Conservation (phyloP, 2,797 vertebrate species). For the Nasua narica region DNA sequence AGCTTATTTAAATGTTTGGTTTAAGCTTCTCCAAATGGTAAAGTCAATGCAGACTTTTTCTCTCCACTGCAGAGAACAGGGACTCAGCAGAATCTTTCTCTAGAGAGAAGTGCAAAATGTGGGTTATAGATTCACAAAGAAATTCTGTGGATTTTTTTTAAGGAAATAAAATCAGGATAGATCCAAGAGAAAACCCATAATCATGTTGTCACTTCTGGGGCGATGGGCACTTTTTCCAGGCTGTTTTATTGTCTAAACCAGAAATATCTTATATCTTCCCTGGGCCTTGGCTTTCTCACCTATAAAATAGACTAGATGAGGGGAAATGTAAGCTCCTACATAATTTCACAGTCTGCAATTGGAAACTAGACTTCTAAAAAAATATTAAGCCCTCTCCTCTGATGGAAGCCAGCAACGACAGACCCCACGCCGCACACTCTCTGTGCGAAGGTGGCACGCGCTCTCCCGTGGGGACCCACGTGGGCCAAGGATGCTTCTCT, state of each 20-base stretch:
- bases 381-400: accelerated
- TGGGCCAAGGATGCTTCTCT: accelerated
- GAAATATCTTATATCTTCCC: not conserved
- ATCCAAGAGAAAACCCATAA: not conserved
- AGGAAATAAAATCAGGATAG: not conserved
- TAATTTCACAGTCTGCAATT: no score
- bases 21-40: not conserved
- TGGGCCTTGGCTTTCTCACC: not conserved
- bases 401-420: accelerated
- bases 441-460: accelerated
- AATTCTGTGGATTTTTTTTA: not conserved
- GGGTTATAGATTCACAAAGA: not conserved
- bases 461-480: not conserved
- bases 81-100: not conserved
- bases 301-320: accelerated
- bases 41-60: no score
- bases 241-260: not conserved
- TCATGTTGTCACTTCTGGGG: not conserved
- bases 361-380: not conserved
- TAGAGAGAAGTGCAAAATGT: not conserved
- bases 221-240: accelerated
- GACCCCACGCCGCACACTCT: accelerated
- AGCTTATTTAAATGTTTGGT: not conserved
- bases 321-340: not conserved
- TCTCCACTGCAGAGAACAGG: accelerated